A percentile compares a stretch with the other conserved stretches of the same genome.
Conservation (phyloP, 2,888 invertebrate species). For the Heliconius erato region DNA sequence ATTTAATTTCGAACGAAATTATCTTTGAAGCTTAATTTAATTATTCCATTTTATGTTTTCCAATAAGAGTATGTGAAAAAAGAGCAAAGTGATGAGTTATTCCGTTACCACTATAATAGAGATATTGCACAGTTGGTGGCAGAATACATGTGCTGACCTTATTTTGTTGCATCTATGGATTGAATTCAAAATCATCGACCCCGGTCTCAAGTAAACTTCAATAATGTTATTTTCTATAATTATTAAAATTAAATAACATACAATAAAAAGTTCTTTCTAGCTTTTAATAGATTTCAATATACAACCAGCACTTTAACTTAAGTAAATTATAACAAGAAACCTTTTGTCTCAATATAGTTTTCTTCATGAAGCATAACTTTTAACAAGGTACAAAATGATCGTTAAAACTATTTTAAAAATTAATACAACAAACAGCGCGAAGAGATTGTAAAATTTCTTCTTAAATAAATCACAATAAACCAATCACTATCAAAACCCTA, state of each 20-base stretch:
- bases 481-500: background rate
- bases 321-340: no score
- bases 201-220: accelerated
- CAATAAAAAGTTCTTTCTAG: background rate
- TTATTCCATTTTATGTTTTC: background rate
- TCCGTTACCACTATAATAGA: background rate
- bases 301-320: no score
- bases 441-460: background rate
- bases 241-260: background rate
- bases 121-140: background rate
- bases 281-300: background rate
- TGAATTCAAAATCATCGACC: background rate
- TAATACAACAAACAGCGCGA: no score
- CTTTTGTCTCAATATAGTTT: no score
- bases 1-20: background rate
- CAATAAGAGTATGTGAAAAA: background rate
- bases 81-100: background rate
- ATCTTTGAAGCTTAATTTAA: background rate
- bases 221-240: background rate
- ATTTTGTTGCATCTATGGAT: background rate
- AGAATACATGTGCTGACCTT: no score
- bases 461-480: background rate
- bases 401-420: background rate
- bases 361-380: background rate
- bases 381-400: background rate